Percentiles rank a stretch among this genome's conserved stretches.
Conservation (phyloP, 2,797 vertebrate species). For the Leptatherina wallacei region DNA sequence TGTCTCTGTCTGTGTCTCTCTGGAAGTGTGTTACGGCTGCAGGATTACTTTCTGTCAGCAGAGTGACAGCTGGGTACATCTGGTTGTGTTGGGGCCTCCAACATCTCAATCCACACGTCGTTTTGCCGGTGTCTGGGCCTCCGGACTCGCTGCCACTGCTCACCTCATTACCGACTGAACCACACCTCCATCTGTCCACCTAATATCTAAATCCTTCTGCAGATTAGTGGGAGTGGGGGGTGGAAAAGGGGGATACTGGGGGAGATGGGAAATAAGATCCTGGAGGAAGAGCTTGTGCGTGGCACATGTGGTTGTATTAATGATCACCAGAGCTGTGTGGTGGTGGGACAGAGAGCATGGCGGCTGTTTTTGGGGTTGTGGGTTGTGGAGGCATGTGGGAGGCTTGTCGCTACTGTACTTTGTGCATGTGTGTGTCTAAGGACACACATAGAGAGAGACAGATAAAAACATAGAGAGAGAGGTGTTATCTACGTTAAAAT, state of each 20-base stretch:
- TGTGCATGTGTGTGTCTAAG: slow-evolving; percentile 11
- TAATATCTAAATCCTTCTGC: slow-evolving; percentile 73
- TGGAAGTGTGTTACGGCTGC: slow-evolving; percentile 36
- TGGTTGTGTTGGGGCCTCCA: slow-evolving; percentile 79
- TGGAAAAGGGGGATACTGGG: neutral
- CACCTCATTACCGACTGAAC: slow-evolving; percentile 73
- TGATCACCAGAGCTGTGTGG: slow-evolving; percentile 48
- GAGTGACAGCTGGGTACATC: slow-evolving; percentile 91
- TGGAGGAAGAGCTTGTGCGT: slow-evolving; percentile 44
- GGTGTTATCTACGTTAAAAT: neutral
- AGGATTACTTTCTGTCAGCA: slow-evolving; percentile 82
- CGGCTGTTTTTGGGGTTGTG: slow-evolving; percentile 34
- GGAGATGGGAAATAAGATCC: slow-evolving; percentile 51
- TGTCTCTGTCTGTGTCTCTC: slow-evolving; percentile 24
- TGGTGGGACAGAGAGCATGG: neutral
- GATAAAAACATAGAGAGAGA: neutral
- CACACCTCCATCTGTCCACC: slow-evolving; percentile 74
- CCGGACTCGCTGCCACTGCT: slow-evolving; percentile 69
- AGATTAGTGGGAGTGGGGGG: slow-evolving; percentile 56
- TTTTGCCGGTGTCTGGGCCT: slow-evolving; percentile 75
- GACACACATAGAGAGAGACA: neutral
- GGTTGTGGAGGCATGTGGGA: slow-evolving; percentile 33
- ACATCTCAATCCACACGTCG: slow-evolving; percentile 83
- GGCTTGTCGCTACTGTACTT: slow-evolving; percentile 40
- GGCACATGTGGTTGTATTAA: slow-evolving; percentile 60